Percentiles rank a stretch among this genome's conserved stretches.
These are phyloP conservation scores for Pasiphila rectangulata DNA, from an alignment of 2,888 invertebrate species.

Conservation along the genomic window DNA sequence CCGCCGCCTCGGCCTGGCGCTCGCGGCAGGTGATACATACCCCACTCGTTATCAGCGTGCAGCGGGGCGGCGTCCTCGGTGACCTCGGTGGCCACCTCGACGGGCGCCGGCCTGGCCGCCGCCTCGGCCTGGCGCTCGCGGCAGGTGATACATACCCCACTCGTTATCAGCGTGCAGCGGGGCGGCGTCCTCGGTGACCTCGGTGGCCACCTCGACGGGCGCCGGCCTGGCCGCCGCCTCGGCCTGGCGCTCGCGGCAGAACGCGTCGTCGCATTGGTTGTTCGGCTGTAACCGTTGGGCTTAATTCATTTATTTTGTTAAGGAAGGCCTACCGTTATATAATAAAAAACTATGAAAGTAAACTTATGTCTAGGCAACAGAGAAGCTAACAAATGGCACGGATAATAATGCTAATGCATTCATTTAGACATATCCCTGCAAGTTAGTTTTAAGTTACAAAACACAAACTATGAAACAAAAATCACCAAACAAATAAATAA, in stretches of 20 bases:
- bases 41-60: constrained; percentile 90
- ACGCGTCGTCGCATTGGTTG: constrained; percentile 91
- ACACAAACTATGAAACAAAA: no score
- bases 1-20: no score
- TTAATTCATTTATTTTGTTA: no score
- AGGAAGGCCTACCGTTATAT: no score
- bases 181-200: constrained; percentile 75
- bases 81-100: constrained; percentile 74
- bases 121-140: constrained; percentile 84
- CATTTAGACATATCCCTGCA: no score
- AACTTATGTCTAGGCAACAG: no score
- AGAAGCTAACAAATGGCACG: no score
- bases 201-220: constrained; percentile 73
- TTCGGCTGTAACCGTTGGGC: constrained; percentile 87
- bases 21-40: no score
- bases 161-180: constrained; percentile 94
- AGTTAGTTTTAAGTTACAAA: no score
- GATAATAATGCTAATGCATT: no score
- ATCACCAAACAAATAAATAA: no score
- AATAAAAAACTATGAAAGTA: no score
- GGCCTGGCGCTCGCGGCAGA: constrained; percentile 86
- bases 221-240: constrained; percentile 80
- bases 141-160: constrained; percentile 93
- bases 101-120: constrained; percentile 70
- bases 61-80: constrained; percentile 81